Base-by-base conservation (phyloP, 2,888 invertebrate genomes). In the Chloromyia formosa region DNA sequence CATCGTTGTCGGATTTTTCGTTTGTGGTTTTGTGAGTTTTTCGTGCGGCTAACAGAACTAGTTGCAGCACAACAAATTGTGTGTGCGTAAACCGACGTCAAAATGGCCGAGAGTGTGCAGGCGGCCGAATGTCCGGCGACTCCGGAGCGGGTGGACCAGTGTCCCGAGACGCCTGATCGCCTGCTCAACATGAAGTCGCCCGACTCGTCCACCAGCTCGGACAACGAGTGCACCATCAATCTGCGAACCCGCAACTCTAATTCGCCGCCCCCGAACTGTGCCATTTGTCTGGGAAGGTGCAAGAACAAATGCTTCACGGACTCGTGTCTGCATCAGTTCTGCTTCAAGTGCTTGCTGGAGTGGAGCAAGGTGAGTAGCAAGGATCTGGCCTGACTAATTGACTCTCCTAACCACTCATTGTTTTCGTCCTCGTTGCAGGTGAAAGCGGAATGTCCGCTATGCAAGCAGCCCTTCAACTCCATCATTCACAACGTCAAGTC, bases 401-500 rank as follows among this genome's bases (percentile, higher is more conserved):
- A n/a, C n/a, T 64, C 20, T 42, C 3, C 18, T n/a, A 10, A 12
- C n/a, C 4, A 22, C n/a, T 23, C 2, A 23, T 60, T 60, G 14
- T 1, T 60, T 58, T 58, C 3, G 20, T 18, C 12, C 14, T n/a
- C 22, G 42, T 58, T 71, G 5, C 82, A 93, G 93, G 93, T 96
- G 14, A 97, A 96, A 86, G 90, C 96, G 0, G 96, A 94, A 82
- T 97, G 97, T 84, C 98, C 98, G 0, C 87, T 98, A 0, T 98
- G 98, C 85, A 97, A 98, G 83, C 94, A 95, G 83, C 89, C 91
- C 2, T 97, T 97, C 84, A 93, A 92, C 80, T 93, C 93, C 7
- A 97, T 97, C 75, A 94, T 97, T 77, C 95, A 97, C 85, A 96
- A 95, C 89, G 94, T 97, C 2, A 90, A 93, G 79, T 93, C 95